phyloP scores from a whole-genome alignment of 2,113 vertebrate genomes.

The Agelaius tricolor region DNA sequence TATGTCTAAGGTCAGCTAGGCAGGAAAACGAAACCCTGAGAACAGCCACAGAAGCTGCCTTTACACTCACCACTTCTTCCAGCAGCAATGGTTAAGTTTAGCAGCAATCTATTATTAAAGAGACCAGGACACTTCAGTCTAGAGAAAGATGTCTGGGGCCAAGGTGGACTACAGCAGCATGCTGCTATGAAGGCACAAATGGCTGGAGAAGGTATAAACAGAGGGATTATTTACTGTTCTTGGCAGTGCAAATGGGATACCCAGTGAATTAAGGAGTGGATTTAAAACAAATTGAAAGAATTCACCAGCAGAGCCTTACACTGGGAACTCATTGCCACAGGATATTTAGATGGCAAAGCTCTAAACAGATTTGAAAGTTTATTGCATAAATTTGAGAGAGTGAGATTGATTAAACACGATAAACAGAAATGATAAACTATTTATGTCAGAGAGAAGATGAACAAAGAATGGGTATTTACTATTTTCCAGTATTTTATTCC shows the following conservation, averaged over 20 bases:
- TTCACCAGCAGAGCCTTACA: neutral
- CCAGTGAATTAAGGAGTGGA: neutral
- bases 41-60: neutral
- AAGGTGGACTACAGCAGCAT: neutral
- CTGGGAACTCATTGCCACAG: neutral
- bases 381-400: neutral
- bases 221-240: neutral
- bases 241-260: neutral
- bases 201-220: neutral
- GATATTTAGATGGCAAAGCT: neutral
- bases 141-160: neutral
- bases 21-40: neutral
- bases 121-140: neutral
- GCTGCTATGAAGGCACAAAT: neutral
- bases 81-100: slow-evolving; percentile 20
- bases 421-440: neutral
- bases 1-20: neutral
- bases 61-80: neutral
- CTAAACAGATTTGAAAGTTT: neutral
- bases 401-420: neutral
- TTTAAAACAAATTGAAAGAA: neutral
- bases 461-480: neutral
- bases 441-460: neutral
- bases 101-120: slow-evolving; percentile 20
- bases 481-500: neutral